A percentile compares a stretch with the other conserved stretches of the same genome.
phyloP scores from a whole-genome alignment of 2,888 invertebrate species.

The Tenodera sinensis region DNA sequence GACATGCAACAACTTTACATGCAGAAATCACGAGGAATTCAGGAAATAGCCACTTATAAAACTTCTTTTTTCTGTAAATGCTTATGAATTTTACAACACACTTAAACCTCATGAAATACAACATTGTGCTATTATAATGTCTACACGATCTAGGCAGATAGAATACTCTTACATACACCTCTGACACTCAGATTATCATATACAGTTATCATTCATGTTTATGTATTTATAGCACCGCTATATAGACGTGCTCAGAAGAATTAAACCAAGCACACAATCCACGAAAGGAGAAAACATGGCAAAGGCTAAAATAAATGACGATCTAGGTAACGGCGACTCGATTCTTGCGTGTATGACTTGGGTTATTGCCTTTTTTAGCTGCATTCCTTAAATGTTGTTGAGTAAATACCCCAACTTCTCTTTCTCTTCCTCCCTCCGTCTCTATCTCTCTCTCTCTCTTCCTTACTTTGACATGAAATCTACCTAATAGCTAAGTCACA shows the following conservation, averaged over 20 bases:
- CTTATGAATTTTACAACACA: neutral
- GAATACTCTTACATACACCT: neutral
- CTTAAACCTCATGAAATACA: neutral
- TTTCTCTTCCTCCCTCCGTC: too few relatives aligned
- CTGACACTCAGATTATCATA: neutral
- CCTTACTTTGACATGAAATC: too few relatives aligned
- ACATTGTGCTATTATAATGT: neutral
- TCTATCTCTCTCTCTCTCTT: too few relatives aligned
- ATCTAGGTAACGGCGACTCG: neutral
- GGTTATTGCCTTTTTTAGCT: neutral
- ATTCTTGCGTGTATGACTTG: neutral
- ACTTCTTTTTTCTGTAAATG: neutral
- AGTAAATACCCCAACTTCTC: too few relatives aligned
- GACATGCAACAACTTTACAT: neutral
- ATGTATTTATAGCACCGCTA: neutral
- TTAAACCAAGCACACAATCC: neutral
- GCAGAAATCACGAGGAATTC: neutral
- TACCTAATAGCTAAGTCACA: too few relatives aligned
- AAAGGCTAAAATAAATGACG: neutral
- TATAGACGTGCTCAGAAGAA: neutral
- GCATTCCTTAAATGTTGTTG: neutral
- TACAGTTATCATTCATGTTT: neutral
- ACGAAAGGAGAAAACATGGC: neutral
- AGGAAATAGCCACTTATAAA: neutral
- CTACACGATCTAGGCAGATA: neutral